Evolutionary conservation across 2,113 vertebrate species (phyloP), one percentile per base, ranked within the genome.

Genomic region (Gobiocypris rarus): DNA sequence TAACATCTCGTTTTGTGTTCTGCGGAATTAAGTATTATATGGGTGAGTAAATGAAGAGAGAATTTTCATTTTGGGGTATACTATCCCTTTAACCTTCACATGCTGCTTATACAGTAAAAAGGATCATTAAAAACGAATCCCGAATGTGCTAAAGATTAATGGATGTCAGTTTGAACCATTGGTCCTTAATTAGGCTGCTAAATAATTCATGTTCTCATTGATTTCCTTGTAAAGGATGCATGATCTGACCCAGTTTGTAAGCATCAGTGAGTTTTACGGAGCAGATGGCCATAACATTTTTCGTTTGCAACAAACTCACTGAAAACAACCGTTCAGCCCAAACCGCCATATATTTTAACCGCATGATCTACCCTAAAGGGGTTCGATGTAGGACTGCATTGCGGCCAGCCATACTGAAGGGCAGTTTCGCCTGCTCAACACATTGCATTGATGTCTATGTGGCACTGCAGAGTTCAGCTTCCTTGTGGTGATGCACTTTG

Each of bases 151-250:
- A 0, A 61, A 34, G 54, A 70, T 84, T 83, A 82, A 70, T 76
- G 73, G 63, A 28, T 54, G 79, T 73, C 65, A 48, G 77, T 87
- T 24, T 89, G 78, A 91, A 81, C 88, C 78, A 91, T 86, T 77
- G 43, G 76, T 14, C 83, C 52, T 86, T 38, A 88, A 88, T 91
- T 84, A 6, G 67, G 56, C n/a, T 81, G 45, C 26, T 93, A 43
- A 90, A 93, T 92, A 85, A 92, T 93, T 91, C 22, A 92, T 61
- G 59, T 43, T 45, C 67, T 41, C 67, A 61, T 74, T 79, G 83
- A 81, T 75, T 83, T 84, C 79, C 83, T 87, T 84, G 38, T 83
- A 69, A 15, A 59, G 45, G 43, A 80, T n/a, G 59, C 67, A 80
- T 85, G 81, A 26, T 81, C 79, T 70, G 88, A 86, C 84, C 82